Percentiles rank a stretch among this genome's conserved stretches.
These are phyloP conservation scores for Ophioderma brevispina DNA, from an alignment of 35 echinoderm and acorn worm genomes.

Conservation along the genomic window DNA sequence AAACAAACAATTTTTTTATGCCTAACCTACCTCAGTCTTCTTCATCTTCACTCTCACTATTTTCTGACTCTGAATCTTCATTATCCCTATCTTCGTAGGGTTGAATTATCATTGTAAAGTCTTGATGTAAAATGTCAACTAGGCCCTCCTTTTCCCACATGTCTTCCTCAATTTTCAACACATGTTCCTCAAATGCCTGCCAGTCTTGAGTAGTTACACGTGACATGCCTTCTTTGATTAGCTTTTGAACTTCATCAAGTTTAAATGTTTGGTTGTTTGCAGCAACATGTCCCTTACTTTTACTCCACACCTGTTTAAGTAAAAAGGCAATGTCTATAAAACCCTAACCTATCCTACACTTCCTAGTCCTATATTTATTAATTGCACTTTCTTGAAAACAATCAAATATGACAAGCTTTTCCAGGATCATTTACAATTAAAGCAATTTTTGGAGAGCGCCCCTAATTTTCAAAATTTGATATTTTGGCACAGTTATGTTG, in stretches of 20 bases:
- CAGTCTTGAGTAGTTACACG: neutral
- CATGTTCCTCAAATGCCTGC: neutral
- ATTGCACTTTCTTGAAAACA: too few relatives aligned
- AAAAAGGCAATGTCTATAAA: too few relatives aligned
- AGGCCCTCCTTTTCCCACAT: neutral
- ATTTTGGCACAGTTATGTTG: too few relatives aligned
- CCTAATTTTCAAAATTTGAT: too few relatives aligned
- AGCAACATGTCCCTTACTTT: neutral
- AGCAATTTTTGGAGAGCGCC: too few relatives aligned
- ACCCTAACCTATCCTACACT: too few relatives aligned
- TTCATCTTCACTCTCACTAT: too few relatives aligned
- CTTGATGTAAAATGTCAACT: neutral
- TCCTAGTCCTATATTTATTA: too few relatives aligned
- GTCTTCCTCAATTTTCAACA: neutral
- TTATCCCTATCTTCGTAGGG: neutral
- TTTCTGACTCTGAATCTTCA: neutral
- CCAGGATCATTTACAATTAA: too few relatives aligned
- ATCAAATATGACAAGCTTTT: too few relatives aligned
- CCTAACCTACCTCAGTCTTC: too few relatives aligned
- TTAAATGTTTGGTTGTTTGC: neutral
- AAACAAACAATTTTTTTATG: too few relatives aligned
- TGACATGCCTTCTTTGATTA: neutral
- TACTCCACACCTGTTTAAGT: neutral
- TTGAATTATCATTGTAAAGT: neutral
- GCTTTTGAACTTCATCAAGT: neutral